These are phyloP conservation scores for Columba janthina DNA, from an alignment of 2,113 vertebrate species.

Conservation along the genomic window DNA sequence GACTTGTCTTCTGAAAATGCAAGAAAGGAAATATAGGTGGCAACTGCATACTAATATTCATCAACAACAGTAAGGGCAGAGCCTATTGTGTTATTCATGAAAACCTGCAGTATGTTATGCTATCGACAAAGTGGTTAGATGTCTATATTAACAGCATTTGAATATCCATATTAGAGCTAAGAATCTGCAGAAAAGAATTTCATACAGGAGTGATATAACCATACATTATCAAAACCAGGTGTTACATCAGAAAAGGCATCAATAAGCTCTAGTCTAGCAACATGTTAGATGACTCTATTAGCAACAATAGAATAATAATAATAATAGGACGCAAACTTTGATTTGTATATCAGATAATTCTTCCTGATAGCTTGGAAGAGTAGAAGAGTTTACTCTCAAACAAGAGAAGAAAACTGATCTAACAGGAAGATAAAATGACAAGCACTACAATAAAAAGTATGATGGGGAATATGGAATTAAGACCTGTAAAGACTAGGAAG, in stretches of 20 bases:
- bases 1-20: background rate
- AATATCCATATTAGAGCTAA: background rate
- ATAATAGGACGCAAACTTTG: background rate
- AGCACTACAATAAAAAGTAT: background rate
- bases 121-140: background rate
- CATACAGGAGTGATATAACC: background rate
- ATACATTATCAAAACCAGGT: background rate
- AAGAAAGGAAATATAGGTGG: background rate
- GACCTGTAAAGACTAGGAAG: background rate
- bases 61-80: background rate
- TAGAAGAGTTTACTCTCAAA: background rate
- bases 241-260: background rate
- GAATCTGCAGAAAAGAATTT: background rate
- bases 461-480: background rate
- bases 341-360: background rate
- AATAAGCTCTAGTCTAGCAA: background rate
- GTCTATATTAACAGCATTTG: background rate
- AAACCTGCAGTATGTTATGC: background rate
- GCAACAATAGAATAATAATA: background rate
- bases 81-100: background rate
- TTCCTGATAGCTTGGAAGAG: background rate
- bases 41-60: background rate
- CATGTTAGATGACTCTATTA: rapidly evolving
- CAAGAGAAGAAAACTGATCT: background rate
- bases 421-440: background rate